These are phyloP conservation scores for Ornithoptera priamus DNA, from an alignment of 2,888 invertebrate genomes.

Conservation along the genomic window DNA sequence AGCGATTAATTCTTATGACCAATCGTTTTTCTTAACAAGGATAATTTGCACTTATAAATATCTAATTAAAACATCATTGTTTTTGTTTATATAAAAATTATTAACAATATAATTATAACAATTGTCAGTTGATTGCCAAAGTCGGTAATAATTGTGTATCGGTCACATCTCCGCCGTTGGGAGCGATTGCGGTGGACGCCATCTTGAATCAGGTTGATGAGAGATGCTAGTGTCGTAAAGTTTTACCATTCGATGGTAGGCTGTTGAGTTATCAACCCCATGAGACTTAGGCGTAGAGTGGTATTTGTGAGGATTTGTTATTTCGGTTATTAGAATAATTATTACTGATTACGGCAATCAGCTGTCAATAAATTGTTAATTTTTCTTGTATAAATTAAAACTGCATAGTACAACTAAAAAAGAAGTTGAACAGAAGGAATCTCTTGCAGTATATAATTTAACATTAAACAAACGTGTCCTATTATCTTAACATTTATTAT, in stretches of 20 bases:
- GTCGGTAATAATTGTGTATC: not conserved
- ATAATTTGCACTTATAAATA: too few species aligned
- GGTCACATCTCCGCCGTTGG: not conserved
- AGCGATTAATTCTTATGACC: too few species aligned
- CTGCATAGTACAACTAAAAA: too few species aligned
- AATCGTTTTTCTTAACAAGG: too few species aligned
- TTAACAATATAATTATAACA: not conserved
- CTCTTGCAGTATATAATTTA: too few species aligned
- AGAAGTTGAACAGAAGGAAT: too few species aligned
- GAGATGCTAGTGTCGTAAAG: not conserved
- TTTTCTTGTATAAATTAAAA: too few species aligned
- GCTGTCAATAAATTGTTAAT: too few species aligned
- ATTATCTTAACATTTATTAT: too few species aligned
- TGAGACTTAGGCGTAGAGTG: not conserved
- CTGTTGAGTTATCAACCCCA: not conserved
- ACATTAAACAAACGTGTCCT: too few species aligned
- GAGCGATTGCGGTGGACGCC: not conserved
- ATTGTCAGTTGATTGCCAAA: not conserved
- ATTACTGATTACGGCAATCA: too few species aligned
- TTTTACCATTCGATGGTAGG: not conserved
- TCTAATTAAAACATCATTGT: too few species aligned
- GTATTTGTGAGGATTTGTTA: slow-evolving; percentile 1
- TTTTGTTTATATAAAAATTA: not conserved
- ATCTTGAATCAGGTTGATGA: not conserved
- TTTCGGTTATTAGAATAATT: not conserved